Evolutionary conservation across 2,113 vertebrate genomes (phyloP).

Genomic region (Hyperoodon ampullatus): DNA sequence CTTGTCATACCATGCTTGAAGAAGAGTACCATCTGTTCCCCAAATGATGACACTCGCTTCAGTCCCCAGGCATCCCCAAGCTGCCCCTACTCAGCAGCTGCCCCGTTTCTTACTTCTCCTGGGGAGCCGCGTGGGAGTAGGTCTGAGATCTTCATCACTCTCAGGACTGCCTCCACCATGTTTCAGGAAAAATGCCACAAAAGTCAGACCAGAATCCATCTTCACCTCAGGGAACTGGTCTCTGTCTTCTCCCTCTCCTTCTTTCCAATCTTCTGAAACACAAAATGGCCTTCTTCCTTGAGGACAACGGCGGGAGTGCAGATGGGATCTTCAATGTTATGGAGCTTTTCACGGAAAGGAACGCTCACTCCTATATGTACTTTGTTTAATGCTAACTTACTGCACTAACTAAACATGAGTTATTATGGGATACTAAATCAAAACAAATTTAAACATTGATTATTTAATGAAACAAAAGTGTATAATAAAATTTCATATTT

Average conservation of each 20-base stretch:
- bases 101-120: neutral
- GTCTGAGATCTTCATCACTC: neutral
- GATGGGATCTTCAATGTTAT: neutral
- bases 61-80: neutral
- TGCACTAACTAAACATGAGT: neutral
- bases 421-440: neutral
- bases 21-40: neutral
- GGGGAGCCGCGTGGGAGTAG: neutral
- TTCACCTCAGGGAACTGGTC: neutral
- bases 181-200: neutral
- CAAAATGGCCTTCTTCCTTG: neutral
- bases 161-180: neutral
- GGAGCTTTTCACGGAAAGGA: neutral
- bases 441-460: conserved; percentile 6
- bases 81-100: neutral
- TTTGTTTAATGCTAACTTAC: neutral
- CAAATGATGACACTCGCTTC: neutral
- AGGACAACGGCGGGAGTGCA: neutral
- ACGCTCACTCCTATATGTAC: neutral
- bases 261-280: neutral
- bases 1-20: neutral
- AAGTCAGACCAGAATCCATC: neutral
- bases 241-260: neutral
- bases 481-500: neutral
- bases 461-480: neutral